Conservation (phyloP, 2,113 vertebrate species). For the Apistogramma diplotaenia region DNA sequence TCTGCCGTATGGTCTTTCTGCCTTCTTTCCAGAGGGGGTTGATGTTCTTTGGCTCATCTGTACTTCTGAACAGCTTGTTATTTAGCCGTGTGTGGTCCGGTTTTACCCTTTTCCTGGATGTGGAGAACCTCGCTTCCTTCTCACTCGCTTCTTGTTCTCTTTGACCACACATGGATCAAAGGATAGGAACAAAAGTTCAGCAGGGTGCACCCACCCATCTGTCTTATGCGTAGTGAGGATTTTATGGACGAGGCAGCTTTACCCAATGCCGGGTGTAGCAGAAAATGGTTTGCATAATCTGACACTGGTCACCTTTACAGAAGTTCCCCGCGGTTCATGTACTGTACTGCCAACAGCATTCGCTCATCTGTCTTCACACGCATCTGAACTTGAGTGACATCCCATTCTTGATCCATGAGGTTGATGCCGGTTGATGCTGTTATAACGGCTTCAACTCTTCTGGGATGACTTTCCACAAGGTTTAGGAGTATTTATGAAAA, state of each 20-base stretch:
- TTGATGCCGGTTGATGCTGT: too few species aligned
- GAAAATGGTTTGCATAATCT: not conserved
- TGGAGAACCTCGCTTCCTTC: not conserved
- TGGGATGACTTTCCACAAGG: too few species aligned
- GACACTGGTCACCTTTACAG: not conserved
- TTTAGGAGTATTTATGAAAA: too few species aligned
- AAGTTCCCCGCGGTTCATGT: not conserved
- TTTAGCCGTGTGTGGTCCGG: not conserved
- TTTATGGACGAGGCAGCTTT: not conserved
- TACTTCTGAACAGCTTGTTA: not conserved
- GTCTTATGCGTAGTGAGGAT: slow-evolving; percentile 2
- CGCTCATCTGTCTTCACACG: too few species aligned
- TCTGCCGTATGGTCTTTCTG: not conserved
- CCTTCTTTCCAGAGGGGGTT: not conserved
- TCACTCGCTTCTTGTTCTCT: not conserved
- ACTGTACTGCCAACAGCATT: too few species aligned
- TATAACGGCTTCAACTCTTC: too few species aligned
- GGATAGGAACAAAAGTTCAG: not conserved
- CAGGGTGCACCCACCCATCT: slow-evolving; percentile 7
- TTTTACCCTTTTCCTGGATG: not conserved
- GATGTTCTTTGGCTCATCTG: not conserved
- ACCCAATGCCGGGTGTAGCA: not conserved
- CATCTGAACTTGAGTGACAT: too few species aligned
- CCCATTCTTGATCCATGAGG: too few species aligned
- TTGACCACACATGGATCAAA: not conserved